Evolutionary conservation across 1,140 invertebrate genomes (phyloP).

Genomic region (Camponotus vicinus): DNA sequence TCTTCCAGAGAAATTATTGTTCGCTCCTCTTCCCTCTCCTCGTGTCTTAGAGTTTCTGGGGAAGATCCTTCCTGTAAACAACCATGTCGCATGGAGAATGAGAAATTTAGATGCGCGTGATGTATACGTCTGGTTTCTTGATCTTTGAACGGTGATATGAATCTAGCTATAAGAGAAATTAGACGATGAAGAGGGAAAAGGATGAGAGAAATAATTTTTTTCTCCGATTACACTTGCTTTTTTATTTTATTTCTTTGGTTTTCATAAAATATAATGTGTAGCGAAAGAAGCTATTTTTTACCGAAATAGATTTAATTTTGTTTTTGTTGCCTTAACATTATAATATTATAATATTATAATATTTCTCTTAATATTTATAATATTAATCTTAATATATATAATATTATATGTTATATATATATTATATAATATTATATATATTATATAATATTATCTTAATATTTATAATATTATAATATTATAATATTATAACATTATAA

Average conservation of each 20-base stretch:
- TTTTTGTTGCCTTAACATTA: background rate
- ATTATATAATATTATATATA: too few species aligned
- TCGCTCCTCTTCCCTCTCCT: background rate
- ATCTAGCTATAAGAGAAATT: background rate
- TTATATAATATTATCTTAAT: too few species aligned
- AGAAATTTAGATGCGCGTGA: conserved; percentile 22
- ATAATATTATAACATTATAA: too few species aligned
- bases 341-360: too few species aligned
- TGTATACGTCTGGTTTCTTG: background rate
- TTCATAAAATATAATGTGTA: background rate
- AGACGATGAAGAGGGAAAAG: conserved; percentile 3
- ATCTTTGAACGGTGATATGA: background rate
- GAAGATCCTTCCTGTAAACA: conserved; percentile 40
- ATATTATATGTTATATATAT: too few species aligned
- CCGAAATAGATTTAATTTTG: background rate
- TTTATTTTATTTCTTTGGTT: background rate
- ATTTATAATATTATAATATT: too few species aligned
- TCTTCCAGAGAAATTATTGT: conserved; percentile 72
- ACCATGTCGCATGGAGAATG: conserved; percentile 6
- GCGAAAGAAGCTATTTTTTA: background rate
- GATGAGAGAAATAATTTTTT: conserved; percentile 7
- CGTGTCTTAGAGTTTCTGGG: background rate
- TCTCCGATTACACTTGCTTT: background rate
- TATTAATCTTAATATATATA: too few species aligned
- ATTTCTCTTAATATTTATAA: too few species aligned